These are phyloP conservation scores for Catagonus wagneri DNA, from an alignment of 2,113 vertebrate genomes.

Conservation along the genomic window DNA sequence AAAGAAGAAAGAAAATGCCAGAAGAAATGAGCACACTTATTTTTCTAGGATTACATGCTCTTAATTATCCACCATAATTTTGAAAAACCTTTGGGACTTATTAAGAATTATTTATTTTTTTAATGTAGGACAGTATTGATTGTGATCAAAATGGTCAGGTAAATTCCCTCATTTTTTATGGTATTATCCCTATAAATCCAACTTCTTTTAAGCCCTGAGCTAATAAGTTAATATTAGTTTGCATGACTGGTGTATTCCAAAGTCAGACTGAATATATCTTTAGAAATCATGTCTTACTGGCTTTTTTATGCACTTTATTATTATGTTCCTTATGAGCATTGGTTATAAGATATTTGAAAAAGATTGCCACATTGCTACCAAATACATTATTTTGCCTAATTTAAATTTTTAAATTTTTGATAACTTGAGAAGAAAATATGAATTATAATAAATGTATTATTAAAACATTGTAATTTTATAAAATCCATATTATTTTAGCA, in stretches of 20 bases:
- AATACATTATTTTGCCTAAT: not conserved
- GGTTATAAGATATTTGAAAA: not conserved
- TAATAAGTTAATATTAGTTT: not conserved
- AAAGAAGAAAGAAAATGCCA: too few species aligned
- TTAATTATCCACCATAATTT: not conserved
- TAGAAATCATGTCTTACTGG: not conserved
- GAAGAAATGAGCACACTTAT: too few species aligned
- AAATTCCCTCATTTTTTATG: not conserved
- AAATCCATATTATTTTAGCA: not conserved
- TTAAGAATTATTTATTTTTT: not conserved
- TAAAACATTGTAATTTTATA: not conserved
- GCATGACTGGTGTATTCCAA: not conserved
- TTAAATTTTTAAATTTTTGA: not conserved
- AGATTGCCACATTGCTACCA: not conserved
- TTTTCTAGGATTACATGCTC: not conserved
- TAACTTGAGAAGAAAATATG: not conserved
- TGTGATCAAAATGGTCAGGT: not conserved
- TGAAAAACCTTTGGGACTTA: not conserved
- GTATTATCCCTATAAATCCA: not conserved
- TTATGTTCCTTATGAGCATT: not conserved
- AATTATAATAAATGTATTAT: not conserved
- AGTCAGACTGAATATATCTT: not conserved
- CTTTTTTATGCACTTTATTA: not conserved
- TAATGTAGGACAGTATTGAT: not conserved
- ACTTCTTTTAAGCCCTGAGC: not conserved